Conservation (phyloP, 2,113 vertebrate genomes). For the Hemichromis elongatus region DNA sequence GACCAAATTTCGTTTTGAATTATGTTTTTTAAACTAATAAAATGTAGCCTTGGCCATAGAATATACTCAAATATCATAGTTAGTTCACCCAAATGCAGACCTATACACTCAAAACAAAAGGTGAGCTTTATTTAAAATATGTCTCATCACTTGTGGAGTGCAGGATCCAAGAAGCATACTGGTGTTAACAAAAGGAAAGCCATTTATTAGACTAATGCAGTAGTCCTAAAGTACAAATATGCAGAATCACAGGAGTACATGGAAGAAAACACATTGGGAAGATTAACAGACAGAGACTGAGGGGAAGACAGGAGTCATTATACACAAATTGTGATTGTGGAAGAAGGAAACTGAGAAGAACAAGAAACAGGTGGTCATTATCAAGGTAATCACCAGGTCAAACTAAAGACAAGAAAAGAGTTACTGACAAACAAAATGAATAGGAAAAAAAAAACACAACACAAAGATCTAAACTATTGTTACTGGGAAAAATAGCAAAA, state of each 20-base stretch:
- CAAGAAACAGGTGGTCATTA: neutral
- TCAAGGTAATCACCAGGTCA: fast-evolving
- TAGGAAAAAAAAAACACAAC: neutral
- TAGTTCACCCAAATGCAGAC: neutral
- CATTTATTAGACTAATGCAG: neutral
- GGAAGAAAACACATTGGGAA: neutral
- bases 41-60: neutral
- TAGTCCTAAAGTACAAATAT: neutral
- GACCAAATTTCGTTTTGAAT: neutral
- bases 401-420: neutral
- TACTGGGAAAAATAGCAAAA: neutral
- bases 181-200: neutral
- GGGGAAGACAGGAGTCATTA: neutral
- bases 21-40: neutral
- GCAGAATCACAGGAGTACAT: neutral
- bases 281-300: neutral
- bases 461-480: neutral
- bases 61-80: neutral
- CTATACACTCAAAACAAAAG: neutral
- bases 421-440: neutral
- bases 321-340: neutral
- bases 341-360: neutral
- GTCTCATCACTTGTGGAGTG: neutral
- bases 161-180: neutral
- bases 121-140: neutral